Evolutionary conservation across 2,113 vertebrate species (phyloP).

Genomic region (Gila orcuttii): DNA sequence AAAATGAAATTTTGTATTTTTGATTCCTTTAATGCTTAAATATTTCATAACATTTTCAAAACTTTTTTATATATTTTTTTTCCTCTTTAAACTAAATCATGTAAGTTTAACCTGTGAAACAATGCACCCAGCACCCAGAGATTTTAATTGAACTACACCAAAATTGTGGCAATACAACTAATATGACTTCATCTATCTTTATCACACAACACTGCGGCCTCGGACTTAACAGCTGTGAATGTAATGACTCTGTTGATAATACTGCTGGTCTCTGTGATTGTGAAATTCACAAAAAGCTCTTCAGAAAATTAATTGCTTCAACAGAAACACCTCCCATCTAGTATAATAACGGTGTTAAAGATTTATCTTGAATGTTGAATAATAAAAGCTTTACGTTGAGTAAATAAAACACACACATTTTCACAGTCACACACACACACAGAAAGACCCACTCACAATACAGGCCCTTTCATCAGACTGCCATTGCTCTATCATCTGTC

Average conservation of each 20-base stretch:
- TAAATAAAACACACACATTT: not conserved
- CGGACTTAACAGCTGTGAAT: conserved; percentile 23
- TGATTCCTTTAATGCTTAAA: not conserved
- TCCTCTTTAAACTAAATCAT: not conserved
- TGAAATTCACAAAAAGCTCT: conserved; percentile 13
- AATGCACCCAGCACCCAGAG: not conserved
- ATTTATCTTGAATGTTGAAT: not conserved
- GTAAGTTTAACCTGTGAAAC: not conserved
- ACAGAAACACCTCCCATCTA: conserved; percentile 12
- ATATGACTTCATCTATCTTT: conserved; percentile 25
- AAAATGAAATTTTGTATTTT: not conserved
- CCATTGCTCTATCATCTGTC: conserved; percentile 21
- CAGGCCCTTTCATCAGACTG: conserved; percentile 16
- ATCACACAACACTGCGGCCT: conserved; percentile 24
- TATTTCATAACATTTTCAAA: not conserved
- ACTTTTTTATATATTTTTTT: not conserved
- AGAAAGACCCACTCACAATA: conserved; percentile 3
- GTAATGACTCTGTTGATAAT: conserved; percentile 33
- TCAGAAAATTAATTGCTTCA: conserved; percentile 19
- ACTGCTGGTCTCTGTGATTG: conserved; percentile 12
- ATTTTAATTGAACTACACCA: not conserved
- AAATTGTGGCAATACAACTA: conserved; percentile 9
- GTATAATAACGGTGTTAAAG: not conserved
- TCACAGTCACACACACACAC: not conserved
- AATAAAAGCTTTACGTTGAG: not conserved